phyloP scores from a whole-genome alignment of 2,113 vertebrate species.

The Sminthopsis crassicaudata region DNA sequence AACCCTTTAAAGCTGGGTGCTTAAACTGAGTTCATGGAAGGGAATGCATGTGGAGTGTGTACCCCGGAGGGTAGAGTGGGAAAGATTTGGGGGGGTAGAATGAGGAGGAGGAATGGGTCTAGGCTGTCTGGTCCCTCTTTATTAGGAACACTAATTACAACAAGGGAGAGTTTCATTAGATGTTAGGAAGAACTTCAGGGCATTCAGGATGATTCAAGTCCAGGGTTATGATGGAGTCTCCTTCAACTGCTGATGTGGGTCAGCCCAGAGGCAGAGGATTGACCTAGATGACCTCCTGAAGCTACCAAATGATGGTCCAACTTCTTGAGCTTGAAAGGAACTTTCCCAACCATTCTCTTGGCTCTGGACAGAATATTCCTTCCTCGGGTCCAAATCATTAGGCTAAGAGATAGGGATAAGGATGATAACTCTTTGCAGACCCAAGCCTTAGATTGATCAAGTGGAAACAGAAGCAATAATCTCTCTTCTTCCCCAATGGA shows the following conservation, averaged over 20 bases:
- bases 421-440: neutral
- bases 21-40: neutral
- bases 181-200: neutral
- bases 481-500: neutral
- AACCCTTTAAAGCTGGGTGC: neutral
- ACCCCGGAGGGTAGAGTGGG: neutral
- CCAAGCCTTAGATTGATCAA: neutral
- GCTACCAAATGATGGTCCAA: neutral
- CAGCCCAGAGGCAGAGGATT: neutral
- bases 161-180: slow-evolving; percentile 9
- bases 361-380: neutral
- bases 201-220: neutral
- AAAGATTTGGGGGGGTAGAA: neutral
- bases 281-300: neutral
- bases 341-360: neutral
- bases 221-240: neutral
- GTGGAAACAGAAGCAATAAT: neutral
- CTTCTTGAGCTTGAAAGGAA: neutral
- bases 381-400: neutral
- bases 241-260: neutral
- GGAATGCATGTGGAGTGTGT: neutral
- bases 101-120: neutral
- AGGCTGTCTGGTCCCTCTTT: neutral
- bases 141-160: neutral
- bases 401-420: neutral